A percentile compares a stretch with the other conserved stretches of the same genome.
Evolutionary conservation across 1,140 invertebrate species (phyloP).

Genomic region (Drosophila sp.): DNA sequence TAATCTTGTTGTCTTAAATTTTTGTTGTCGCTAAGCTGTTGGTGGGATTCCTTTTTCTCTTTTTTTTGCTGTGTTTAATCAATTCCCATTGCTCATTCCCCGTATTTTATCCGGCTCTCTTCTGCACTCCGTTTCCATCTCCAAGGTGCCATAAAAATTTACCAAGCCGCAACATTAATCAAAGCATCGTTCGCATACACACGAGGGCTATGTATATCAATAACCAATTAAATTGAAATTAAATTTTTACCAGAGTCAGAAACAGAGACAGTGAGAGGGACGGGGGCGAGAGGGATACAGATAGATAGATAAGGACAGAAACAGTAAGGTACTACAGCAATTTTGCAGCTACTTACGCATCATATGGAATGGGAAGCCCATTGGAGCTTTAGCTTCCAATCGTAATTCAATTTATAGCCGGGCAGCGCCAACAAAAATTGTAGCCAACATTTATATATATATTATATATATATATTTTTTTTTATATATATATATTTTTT

Average conservation of each 20-base stretch:
- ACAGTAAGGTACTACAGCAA: conserved; percentile 55
- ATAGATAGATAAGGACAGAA: conserved; percentile 5
- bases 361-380: conserved; percentile 13
- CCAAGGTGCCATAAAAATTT: conserved; percentile 76
- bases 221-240: conserved; percentile 81
- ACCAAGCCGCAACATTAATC: conserved; percentile 75
- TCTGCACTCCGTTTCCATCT: conserved; percentile 36
- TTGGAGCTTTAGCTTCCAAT: conserved; percentile 54
- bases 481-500: conserved; percentile 44
- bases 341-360: conserved; percentile 74
- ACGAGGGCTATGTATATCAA: conserved; percentile 70
- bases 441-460: conserved; percentile 57
- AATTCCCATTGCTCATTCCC: conserved; percentile 44
- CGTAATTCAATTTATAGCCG: conserved; percentile 74
- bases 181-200: conserved; percentile 71
- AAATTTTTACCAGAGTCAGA: conserved; percentile 62
- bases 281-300: neutral
- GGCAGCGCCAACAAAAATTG: conserved; percentile 54
- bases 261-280: neutral
- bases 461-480: conserved; percentile 31
- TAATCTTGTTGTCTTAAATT: conserved; percentile 1
- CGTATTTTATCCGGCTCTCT: neutral
- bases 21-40: conserved; percentile 28
- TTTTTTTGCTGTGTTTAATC: conserved; percentile 41
- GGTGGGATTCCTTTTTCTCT: neutral